Evolutionary conservation across 2,797 vertebrate genomes (phyloP).

Genomic region (Rousettus madagascariensis): DNA sequence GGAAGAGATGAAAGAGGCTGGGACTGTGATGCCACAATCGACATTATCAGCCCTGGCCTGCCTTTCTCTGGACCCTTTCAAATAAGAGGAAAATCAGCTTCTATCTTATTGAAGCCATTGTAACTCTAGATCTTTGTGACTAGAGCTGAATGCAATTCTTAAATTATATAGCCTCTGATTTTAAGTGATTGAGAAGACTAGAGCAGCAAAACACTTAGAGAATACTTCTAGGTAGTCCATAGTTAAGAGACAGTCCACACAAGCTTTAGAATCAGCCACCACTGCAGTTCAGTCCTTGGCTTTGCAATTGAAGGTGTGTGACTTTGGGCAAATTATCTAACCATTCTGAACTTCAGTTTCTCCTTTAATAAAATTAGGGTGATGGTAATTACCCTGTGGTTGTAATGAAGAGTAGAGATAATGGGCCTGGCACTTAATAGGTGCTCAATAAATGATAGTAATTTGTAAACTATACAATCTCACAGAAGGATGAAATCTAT

Average conservation of each 20-base stretch:
- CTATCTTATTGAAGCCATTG: neutral
- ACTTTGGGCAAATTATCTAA: neutral
- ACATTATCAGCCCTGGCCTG: neutral
- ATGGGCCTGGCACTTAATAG: neutral
- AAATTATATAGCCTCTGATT: neutral
- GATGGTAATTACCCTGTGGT: neutral
- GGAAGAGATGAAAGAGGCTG: neutral
- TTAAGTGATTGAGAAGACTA: neutral
- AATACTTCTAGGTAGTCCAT: neutral
- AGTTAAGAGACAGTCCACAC: neutral
- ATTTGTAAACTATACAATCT: neutral
- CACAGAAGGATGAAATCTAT: neutral
- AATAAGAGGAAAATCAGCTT: neutral
- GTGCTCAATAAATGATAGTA: neutral
- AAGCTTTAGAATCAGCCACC: neutral
- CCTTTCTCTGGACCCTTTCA: neutral
- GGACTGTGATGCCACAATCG: neutral
- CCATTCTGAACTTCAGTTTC: neutral
- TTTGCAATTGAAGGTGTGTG: neutral
- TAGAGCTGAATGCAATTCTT: neutral
- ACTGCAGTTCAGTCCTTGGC: neutral
- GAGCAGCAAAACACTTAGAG: neutral
- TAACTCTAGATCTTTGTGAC: neutral
- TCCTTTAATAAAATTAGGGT: conserved; percentile 16
- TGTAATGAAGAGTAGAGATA: neutral